Conservation (phyloP, 2,113 vertebrate genomes). For the Prietella phreatophila region DNA sequence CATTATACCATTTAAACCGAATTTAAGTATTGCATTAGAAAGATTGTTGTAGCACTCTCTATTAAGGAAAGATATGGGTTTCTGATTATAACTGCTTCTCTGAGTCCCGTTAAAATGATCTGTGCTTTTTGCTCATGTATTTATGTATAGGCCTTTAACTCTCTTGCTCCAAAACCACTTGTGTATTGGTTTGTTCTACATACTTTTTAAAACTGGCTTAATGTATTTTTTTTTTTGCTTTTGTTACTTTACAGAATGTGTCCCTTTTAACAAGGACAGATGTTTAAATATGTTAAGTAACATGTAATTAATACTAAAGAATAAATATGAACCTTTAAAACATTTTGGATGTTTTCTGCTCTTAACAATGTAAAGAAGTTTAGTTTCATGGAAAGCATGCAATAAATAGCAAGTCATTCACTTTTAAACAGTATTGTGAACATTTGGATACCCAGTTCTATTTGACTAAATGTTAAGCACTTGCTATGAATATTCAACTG, state of each 20-base stretch:
- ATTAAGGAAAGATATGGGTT: conserved; percentile 3
- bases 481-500: background rate
- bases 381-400: background rate
- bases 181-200: conserved; percentile 65
- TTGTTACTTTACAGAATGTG: conserved; percentile 63
- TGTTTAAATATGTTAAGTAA: conserved; percentile 82
- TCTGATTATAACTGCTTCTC: conserved; percentile 38
- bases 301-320: conserved; percentile 79
- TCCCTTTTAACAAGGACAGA: conserved; percentile 74
- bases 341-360: background rate
- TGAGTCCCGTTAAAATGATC: conserved; percentile 34
- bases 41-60: conserved; percentile 16
- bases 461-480: background rate
- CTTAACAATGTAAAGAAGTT: background rate
- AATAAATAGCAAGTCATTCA: background rate
- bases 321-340: conserved; percentile 72
- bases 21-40: conserved; percentile 11
- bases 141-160: conserved; percentile 49
- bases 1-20: conserved; percentile 18
- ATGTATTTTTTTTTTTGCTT: conserved; percentile 74
- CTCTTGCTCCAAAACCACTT: conserved; percentile 64
- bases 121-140: conserved; percentile 40
- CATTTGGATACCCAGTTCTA: background rate
- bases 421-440: background rate
- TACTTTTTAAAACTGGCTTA: conserved; percentile 77